Percentiles rank a stretch among this genome's conserved stretches.
Evolutionary conservation across 2,888 invertebrate genomes (phyloP).

Genomic region (Xanthorhoe spadicearia): DNA sequence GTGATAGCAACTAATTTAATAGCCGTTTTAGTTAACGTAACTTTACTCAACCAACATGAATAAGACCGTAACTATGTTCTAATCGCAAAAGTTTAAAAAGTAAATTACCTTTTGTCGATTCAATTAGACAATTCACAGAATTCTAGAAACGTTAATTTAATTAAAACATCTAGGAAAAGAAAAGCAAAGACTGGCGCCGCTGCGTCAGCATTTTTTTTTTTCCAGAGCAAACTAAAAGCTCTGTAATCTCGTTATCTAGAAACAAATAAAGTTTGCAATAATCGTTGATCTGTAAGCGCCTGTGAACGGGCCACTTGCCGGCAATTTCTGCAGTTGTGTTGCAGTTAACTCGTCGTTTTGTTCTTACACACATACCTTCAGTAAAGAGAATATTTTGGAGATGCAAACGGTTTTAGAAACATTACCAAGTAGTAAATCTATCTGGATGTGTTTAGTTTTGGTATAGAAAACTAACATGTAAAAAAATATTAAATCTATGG

Average conservation of each 20-base stretch:
- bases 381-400: not conserved
- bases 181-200: conserved; percentile 5
- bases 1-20: too few relatives aligned
- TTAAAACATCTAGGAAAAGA: conserved; percentile 14
- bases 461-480: too few relatives aligned
- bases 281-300: conserved; percentile 17
- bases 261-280: conserved; percentile 25
- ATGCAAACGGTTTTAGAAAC: not conserved
- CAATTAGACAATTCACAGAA: conserved; percentile 4
- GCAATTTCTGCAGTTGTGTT: not conserved
- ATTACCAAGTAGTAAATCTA: too few relatives aligned
- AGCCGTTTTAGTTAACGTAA: too few relatives aligned
- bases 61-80: too few relatives aligned
- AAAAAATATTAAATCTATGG: too few relatives aligned
- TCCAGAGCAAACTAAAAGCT: conserved; percentile 19
- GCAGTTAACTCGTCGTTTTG: not conserved
- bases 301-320: not conserved
- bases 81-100: too few relatives aligned
- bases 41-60: too few relatives aligned
- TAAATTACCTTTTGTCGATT: not conserved
- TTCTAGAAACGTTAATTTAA: conserved; percentile 1
- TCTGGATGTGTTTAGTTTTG: too few relatives aligned
- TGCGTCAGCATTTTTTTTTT: conserved; percentile 21
- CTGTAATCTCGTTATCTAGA: conserved; percentile 21
- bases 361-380: not conserved